A percentile compares a stretch with the other conserved stretches of the same genome.
phyloP scores from a whole-genome alignment of 2,797 vertebrate species.

The Aldrovandia affinis region DNA sequence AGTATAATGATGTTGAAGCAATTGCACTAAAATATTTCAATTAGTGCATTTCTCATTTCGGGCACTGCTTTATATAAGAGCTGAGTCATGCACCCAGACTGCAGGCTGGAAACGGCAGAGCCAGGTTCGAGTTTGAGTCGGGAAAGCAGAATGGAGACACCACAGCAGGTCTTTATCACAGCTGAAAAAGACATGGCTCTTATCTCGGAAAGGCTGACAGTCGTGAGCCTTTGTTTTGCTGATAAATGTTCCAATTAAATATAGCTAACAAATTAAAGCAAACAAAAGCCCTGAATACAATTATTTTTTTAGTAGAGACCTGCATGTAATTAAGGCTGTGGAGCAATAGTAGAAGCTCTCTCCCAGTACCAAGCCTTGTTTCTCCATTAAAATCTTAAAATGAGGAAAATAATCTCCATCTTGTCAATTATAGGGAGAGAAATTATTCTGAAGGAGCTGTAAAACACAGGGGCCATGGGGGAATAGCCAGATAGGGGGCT shows the following conservation, averaged over 20 bases:
- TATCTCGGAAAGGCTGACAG: slow-evolving; percentile 8
- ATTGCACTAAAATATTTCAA: neutral
- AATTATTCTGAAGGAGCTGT: slow-evolving; percentile 22
- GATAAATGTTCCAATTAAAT: slow-evolving; percentile 19
- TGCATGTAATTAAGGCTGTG: slow-evolving; percentile 23
- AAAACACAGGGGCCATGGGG: neutral
- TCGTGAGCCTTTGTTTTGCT: slow-evolving; percentile 5
- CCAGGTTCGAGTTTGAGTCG: neutral
- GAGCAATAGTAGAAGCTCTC: neutral
- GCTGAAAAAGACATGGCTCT: slow-evolving; percentile 19
- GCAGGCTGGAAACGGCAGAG: neutral
- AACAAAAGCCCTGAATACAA: slow-evolving; percentile 24
- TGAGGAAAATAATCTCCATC: slow-evolving; percentile 29
- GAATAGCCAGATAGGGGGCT: slow-evolving; percentile 6
- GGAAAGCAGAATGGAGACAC: neutral
- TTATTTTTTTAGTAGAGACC: slow-evolving; percentile 27
- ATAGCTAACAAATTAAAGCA: slow-evolving; percentile 5
- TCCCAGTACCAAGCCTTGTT: slow-evolving; percentile 11
- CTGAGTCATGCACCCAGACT: neutral
- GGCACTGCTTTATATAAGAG: neutral
- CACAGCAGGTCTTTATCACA: neutral
- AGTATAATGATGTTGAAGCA: neutral
- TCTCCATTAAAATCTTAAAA: slow-evolving; percentile 15
- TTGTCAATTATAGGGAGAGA: slow-evolving; percentile 31
- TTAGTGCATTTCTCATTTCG: neutral